Evolutionary conservation across 2,888 invertebrate species (phyloP).

Genomic region (Belgica antarctica): DNA sequence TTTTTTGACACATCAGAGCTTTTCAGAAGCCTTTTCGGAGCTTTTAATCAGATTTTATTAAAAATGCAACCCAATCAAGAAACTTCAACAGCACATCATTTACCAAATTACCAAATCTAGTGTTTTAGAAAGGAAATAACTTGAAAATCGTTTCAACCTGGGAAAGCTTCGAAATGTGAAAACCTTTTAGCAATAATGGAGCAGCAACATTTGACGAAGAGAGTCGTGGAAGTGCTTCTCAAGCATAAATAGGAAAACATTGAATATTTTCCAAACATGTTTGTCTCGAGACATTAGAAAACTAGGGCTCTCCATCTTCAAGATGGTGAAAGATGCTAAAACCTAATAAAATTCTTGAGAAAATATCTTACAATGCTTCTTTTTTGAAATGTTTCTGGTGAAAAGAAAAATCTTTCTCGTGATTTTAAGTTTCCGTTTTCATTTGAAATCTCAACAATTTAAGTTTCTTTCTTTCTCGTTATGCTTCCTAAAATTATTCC

Average conservation of each 20-base stretch:
- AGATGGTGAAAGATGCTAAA: not conserved
- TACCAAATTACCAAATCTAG: too few species aligned
- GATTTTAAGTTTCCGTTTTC: too few species aligned
- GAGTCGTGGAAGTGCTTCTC: not conserved
- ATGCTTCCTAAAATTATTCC: too few species aligned
- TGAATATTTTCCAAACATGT: not conserved
- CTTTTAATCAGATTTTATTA: too few species aligned
- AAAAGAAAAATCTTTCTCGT: too few species aligned
- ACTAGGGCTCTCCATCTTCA: not conserved
- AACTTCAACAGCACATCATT: too few species aligned
- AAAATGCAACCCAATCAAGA: too few species aligned
- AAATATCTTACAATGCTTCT: not conserved
- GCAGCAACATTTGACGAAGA: not conserved
- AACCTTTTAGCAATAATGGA: not conserved
- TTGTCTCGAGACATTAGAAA: not conserved
- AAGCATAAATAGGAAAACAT: constrained; percentile 11
- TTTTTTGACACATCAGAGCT: too few species aligned
- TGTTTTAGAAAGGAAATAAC: not conserved
- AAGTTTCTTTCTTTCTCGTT: too few species aligned
- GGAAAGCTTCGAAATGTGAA: not conserved
- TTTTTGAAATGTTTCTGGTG: not conserved
- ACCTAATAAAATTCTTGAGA: constrained; percentile 7
- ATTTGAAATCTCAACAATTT: constrained; percentile 7
- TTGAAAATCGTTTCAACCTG: not conserved
- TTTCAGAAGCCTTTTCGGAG: too few species aligned